phyloP scores from a whole-genome alignment of 2,888 invertebrate species.

The Xestia sexstrigata region DNA sequence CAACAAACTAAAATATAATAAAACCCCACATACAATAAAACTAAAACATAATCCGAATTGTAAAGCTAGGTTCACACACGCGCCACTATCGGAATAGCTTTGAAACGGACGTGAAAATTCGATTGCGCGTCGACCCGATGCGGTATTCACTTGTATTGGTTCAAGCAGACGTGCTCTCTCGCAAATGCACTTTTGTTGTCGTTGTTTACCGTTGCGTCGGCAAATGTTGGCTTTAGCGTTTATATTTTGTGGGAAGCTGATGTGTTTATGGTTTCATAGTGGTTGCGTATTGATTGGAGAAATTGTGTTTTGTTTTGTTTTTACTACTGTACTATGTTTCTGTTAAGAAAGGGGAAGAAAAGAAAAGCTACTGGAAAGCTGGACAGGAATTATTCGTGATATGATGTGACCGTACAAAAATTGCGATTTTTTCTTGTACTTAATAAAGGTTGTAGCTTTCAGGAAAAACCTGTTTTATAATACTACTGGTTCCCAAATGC shows the following conservation, averaged over 20 bases:
- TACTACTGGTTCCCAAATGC: not conserved
- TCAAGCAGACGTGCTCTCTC: slow-evolving; percentile 65
- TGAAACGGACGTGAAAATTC: slow-evolving; percentile 72
- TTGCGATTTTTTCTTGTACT: too few relatives aligned
- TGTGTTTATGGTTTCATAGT: slow-evolving; percentile 63
- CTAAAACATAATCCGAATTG: slow-evolving; percentile 34
- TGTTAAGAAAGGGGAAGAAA: not conserved
- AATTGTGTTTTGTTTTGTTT: slow-evolving; percentile 24
- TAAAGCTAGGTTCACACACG: slow-evolving; percentile 54
- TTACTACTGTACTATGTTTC: not conserved
- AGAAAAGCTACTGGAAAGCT: not conserved
- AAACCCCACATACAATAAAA: slow-evolving; percentile 26
- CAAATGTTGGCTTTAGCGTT: slow-evolving; percentile 65
- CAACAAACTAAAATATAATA: slow-evolving; percentile 28
- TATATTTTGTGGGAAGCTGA: slow-evolving; percentile 59
- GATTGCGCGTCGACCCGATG: slow-evolving; percentile 71
- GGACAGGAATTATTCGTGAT: not conserved
- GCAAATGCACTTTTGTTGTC: slow-evolving; percentile 76
- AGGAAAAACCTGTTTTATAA: not conserved
- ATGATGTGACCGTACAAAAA: not conserved
- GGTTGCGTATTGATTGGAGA: slow-evolving; percentile 46
- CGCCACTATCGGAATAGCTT: slow-evolving; percentile 68
- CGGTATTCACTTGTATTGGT: slow-evolving; percentile 68
- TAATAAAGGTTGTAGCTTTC: not conserved
- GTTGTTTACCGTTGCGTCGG: slow-evolving; percentile 72